Evolutionary conservation across 2,113 vertebrate species (phyloP), one percentile per base, ranked within the genome.

Genomic region (Bettongia penicillata): DNA sequence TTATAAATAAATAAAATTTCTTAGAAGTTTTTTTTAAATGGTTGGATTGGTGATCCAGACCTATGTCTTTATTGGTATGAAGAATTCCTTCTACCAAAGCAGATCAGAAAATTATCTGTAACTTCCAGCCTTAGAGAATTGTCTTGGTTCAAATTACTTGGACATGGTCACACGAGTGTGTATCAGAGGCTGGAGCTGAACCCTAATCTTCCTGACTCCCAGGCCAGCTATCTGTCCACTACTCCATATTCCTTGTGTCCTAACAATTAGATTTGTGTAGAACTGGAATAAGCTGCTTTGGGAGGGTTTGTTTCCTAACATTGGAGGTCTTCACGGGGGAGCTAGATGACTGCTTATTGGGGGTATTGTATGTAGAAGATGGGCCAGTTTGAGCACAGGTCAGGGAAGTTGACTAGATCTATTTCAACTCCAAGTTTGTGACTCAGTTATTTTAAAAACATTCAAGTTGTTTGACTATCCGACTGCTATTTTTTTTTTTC

Each of bases 1-100:
- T 93, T 94, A 49, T 53, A 90, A 91, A 22, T n/a, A 90, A 61
- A 90, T 84, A 94, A 94, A 90, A 97, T 92, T 95, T 97, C 90
- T 89, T 77, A 95, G 93, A 90, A 49, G 10, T n/a, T 19, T n/a
- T 77, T 26, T 77, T 57, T 51, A 43, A 77, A 4, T 6, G 43
- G 51, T 49, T 31, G 11, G 49, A 50, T 68, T 68, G 91, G 89
- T 92, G 95, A 93, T 51, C 91, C 91, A 93, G 14, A 19, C 4
- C 4, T 19, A 4, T n/a, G 37, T 77, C 37, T 77, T 77, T n/a
- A 77, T 77, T n/a, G 37, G 37, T 77, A 11, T 19, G 37, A n/a
- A 11, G 68, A n/a, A 8, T 68, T 68, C 31, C 37, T 77, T 77
- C 37, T 77, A 77, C 14, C n/a, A n/a, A 77, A 77, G 37, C 68